A percentile compares a stretch with the other conserved stretches of the same genome.
Conservation (phyloP, 2,797 vertebrate species). For the Podargus strigoides region DNA sequence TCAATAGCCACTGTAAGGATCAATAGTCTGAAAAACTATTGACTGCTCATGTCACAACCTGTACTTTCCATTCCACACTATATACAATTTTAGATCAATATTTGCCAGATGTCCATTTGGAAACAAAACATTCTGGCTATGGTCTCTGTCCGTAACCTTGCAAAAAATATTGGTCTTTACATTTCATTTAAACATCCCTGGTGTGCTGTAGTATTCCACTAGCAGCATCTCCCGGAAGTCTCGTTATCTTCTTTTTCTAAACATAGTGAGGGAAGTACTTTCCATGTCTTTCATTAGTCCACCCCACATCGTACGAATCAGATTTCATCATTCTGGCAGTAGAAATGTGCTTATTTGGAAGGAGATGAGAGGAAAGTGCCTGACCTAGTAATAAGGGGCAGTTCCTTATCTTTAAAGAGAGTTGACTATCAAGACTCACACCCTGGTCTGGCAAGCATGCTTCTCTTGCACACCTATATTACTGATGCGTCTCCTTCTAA, state of each 20-base stretch:
- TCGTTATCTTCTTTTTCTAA: not conserved
- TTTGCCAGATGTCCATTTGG: constrained; percentile 10
- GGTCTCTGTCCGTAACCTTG: not conserved
- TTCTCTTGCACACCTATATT: not conserved
- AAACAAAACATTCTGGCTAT: not conserved
- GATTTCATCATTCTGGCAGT: not conserved
- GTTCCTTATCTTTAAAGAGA: not conserved
- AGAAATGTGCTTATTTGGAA: not conserved
- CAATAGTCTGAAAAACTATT: constrained; percentile 19
- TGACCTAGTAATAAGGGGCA: not conserved
- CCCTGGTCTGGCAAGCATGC: not conserved
- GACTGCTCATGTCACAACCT: not conserved
- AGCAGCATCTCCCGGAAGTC: not conserved
- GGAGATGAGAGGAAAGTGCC: not conserved
- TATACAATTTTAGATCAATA: not conserved
- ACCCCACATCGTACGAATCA: not conserved
- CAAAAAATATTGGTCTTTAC: not conserved
- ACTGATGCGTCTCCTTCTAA: not conserved
- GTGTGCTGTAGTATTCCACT: not conserved
- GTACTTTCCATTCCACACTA: constrained; percentile 17
- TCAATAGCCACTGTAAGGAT: not conserved
- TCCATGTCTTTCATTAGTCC: not conserved
- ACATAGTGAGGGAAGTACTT: not conserved
- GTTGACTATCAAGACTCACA: not conserved
- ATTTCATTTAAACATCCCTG: not conserved